Conservation (phyloP, 2,113 vertebrate genomes). For the Trichechus manatus region DNA sequence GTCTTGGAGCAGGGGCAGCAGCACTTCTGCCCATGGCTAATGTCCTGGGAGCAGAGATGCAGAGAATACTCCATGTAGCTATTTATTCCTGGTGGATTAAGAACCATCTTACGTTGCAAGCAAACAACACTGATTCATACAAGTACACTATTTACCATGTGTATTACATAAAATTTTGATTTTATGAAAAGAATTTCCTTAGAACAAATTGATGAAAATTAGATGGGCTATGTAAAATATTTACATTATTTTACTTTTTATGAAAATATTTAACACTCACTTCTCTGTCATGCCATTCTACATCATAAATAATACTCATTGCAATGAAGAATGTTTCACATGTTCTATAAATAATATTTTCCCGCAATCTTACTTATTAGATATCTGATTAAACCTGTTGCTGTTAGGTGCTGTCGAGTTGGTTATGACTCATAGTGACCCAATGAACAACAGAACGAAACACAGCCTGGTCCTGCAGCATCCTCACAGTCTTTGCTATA, state of each 20-base stretch:
- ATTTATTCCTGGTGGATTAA: not conserved
- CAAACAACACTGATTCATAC: not conserved
- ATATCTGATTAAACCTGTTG: constrained; percentile 40
- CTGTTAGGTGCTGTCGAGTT: no score
- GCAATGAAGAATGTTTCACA: not conserved
- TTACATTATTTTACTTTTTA: not conserved
- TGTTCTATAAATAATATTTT: constrained; percentile 5
- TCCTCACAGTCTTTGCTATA: no score
- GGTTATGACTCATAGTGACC: no score
- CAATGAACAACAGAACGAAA: no score
- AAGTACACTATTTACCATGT: not conserved
- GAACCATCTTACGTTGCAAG: not conserved
- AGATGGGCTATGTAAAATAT: not conserved
- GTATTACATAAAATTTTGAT: not conserved
- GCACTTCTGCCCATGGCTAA: not conserved
- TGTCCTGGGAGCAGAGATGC: not conserved
- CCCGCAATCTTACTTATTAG: not conserved
- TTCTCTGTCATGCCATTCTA: not conserved
- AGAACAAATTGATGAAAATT: not conserved
- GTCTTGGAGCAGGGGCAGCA: not conserved
- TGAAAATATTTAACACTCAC: not conserved
- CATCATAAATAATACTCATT: not conserved
- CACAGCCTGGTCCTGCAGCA: no score
- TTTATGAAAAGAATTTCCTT: not conserved
- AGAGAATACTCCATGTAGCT: not conserved